These are phyloP conservation scores for Nesoenas mayeri DNA, from an alignment of 2,113 vertebrate genomes.

Conservation along the genomic window DNA sequence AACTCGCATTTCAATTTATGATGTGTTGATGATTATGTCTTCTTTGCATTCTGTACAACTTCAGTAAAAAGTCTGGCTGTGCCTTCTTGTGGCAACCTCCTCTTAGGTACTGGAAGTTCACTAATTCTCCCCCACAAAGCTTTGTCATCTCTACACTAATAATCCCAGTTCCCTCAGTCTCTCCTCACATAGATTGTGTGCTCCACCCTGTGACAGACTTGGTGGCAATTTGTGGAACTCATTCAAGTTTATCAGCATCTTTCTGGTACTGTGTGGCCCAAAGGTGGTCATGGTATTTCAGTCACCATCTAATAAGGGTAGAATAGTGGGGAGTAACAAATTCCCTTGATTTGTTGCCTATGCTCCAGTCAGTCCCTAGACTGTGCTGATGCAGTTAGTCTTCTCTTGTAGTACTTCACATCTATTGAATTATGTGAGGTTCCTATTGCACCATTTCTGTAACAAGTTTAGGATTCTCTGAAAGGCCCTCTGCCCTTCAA, in stretches of 20 bases:
- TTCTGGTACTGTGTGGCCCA: neutral
- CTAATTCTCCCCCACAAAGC: neutral
- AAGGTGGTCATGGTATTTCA: neutral
- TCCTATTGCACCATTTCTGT: too few species aligned
- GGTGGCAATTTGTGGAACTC: too few species aligned
- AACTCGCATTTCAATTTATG: neutral
- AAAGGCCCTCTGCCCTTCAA: neutral
- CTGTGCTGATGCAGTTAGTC: rapidly evolving
- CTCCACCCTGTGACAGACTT: too few species aligned
- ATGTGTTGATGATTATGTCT: neutral
- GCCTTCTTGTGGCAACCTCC: neutral
- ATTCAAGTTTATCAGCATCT: neutral
- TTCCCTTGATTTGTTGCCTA: neutral
- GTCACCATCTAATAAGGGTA: neutral
- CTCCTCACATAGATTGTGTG: too few species aligned
- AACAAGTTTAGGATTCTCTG: neutral
- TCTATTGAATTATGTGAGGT: neutral
- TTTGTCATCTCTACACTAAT: neutral
- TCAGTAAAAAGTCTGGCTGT: neutral
- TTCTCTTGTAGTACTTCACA: neutral
- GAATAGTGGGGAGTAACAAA: neutral
- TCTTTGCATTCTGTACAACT: neutral
- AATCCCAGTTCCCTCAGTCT: neutral
- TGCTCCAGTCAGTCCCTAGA: neutral
- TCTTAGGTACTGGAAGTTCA: neutral